Evolutionary conservation across 1,140 invertebrate species (phyloP), one percentile per base, ranked within the genome.

Genomic region (Aleiodes sp.): DNA sequence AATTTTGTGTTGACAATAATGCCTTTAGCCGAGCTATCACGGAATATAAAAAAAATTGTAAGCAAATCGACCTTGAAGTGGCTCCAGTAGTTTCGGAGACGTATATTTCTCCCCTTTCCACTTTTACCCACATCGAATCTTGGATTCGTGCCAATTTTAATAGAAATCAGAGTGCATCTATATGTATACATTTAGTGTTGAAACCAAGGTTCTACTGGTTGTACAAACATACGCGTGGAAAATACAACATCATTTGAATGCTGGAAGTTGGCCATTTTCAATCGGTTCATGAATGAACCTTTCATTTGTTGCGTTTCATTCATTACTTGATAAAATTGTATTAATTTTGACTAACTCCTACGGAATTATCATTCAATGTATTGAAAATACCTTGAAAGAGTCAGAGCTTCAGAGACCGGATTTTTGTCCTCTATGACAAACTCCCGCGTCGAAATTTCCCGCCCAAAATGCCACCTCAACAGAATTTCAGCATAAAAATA

Each of bases 61-160:
- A 43, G 8, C 12, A 64, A 4, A 0, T 14, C n/a, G 19, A 41
- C 19, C 39, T 31, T 46, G 26, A 28, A 46, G 19, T 4, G 62
- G 4, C 41, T 46, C 16, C n/a, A n/a, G 41, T n/a, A 43, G 6
- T 35, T 35, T 10, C 31, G 46, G 12, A 24, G 2, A 60, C 41
- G 12, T 16, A 21, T 9, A n/a, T 2, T 24, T n/a, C 19, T n/a
- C 61, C 21, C 16, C 14, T 19, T 16, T 31, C 7, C 63, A 39
- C 19, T 43, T 65, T 56, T 46, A 43, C 10, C 12, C 37, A 33
- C 8, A 29, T 43, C 9, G 14, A 14, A 4, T 10, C 16, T 29
- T 65, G 43, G 63, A 65, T 52, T 16, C 41, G 0, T 3, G 41
- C 63, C 63, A 65, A 65, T 65, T 65, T 65, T 29, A 65, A 46